A percentile compares a stretch with the other conserved stretches of the same genome.
Conservation (phyloP, 92 coral and sea anemone genomes). For the Phenganax marumi region DNA sequence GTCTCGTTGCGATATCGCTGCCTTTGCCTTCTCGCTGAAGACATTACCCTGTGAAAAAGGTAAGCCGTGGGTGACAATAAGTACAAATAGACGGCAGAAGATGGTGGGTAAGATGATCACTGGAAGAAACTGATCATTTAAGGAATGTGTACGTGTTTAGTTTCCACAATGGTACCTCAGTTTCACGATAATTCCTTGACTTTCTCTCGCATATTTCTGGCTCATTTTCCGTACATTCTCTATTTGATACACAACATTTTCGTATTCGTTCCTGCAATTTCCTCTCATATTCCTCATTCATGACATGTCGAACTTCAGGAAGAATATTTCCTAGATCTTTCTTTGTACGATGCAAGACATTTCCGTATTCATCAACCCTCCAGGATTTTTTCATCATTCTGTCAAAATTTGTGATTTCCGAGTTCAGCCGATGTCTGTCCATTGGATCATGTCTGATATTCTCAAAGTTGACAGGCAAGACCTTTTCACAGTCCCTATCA, state of each 20-base stretch:
- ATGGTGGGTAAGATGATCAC: too few relatives aligned
- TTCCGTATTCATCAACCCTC: slow-evolving; percentile 4
- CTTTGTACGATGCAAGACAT: not conserved
- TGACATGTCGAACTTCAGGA: slow-evolving; percentile 15
- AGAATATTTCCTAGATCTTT: slow-evolving; percentile 7
- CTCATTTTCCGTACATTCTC: not conserved
- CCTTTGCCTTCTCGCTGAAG: not conserved
- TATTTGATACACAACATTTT: slow-evolving; percentile 6
- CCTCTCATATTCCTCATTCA: slow-evolving; percentile 13
- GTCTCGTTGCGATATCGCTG: not conserved
- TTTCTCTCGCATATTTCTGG: not conserved
- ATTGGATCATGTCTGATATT: not conserved
- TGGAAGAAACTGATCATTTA: too few relatives aligned
- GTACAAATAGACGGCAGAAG: too few relatives aligned
- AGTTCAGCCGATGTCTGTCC: not conserved
- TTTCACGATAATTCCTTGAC: too few relatives aligned
- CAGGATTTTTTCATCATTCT: not conserved
- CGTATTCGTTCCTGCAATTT: not conserved
- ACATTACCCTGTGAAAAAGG: slow-evolving; percentile 5
- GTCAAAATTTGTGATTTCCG: not conserved
- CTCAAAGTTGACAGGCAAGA: not conserved
- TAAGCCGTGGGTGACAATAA: not conserved
- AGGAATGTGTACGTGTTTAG: too few relatives aligned
- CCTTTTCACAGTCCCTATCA: not conserved
- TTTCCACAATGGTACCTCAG: too few relatives aligned